Conservation (phyloP, 2,888 invertebrate species). For the Alcis repandata region DNA sequence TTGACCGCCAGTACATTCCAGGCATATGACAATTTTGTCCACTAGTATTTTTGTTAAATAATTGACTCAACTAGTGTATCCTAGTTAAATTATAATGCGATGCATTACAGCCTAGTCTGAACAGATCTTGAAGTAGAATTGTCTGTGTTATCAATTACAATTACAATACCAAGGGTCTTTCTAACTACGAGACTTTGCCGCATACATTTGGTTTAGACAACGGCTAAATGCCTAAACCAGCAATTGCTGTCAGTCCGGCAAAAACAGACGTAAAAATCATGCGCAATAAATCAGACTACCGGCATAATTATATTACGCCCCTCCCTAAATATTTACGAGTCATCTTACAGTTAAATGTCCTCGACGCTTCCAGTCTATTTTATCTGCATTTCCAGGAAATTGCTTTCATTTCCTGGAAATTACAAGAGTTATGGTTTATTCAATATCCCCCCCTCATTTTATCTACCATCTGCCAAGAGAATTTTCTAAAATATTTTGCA, state of each 20-base stretch:
- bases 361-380: conserved; percentile 38
- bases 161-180: no score
- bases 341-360: conserved; percentile 41
- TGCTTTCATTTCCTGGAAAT: conserved; percentile 50
- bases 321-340: conserved; percentile 37
- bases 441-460: conserved; percentile 41
- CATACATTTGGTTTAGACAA: no score
- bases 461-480: conserved; percentile 21
- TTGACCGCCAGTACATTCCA: no score
- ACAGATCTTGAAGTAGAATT: no score
- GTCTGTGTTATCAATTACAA: no score
- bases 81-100: no score
- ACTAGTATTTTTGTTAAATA: no score
- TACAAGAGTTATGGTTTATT: conserved; percentile 46
- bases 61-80: no score
- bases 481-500: conserved; percentile 7
- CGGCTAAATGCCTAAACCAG: not conserved
- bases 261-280: no score
- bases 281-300: not conserved
- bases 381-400: conserved; percentile 49
- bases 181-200: no score
- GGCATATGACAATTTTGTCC: no score
- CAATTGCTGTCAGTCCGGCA: not conserved
- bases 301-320: not conserved
- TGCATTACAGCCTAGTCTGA: no score